These are phyloP conservation scores for Acrobasis suavella DNA, from an alignment of 2,888 invertebrate species.

Conservation along the genomic window DNA sequence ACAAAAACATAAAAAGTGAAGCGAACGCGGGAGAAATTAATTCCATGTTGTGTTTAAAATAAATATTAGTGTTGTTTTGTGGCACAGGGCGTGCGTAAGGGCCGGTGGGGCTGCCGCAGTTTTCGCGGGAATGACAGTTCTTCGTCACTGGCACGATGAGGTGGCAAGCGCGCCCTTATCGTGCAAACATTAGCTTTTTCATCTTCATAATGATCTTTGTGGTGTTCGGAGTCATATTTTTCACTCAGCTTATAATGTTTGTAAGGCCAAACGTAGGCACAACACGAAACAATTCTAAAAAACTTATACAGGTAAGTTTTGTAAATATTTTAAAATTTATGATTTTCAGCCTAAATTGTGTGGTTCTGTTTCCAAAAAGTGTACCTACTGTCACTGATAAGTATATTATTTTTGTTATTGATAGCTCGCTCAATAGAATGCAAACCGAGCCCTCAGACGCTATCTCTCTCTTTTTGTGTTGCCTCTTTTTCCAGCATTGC, in stretches of 20 bases:
- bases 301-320: constrained; percentile 80
- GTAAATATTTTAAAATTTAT: constrained; percentile 2
- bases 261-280: constrained; percentile 78
- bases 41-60: too few species aligned
- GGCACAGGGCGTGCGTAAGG: constrained; percentile 39
- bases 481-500: too few species aligned
- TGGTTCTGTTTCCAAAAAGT: too few species aligned
- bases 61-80: constrained; percentile 32
- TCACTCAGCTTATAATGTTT: constrained; percentile 89
- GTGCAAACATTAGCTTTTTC: constrained; percentile 94
- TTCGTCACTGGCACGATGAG: constrained; percentile 61
- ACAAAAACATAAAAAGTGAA: too few species aligned
- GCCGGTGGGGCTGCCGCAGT: constrained; percentile 28
- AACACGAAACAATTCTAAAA: constrained; percentile 84
- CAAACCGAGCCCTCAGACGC: too few species aligned
- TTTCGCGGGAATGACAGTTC: constrained; percentile 55
- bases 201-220: constrained; percentile 95
- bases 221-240: constrained; percentile 92
- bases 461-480: too few species aligned
- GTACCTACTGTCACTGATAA: too few species aligned
- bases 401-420: too few species aligned
- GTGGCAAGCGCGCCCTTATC: constrained; percentile 83
- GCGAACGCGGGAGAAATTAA: too few species aligned
- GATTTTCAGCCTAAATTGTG: constrained; percentile 3
- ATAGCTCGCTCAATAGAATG: too few species aligned